These are phyloP conservation scores for Peromyscus aztecus DNA, from an alignment of 2,797 vertebrate species.

Conservation along the genomic window DNA sequence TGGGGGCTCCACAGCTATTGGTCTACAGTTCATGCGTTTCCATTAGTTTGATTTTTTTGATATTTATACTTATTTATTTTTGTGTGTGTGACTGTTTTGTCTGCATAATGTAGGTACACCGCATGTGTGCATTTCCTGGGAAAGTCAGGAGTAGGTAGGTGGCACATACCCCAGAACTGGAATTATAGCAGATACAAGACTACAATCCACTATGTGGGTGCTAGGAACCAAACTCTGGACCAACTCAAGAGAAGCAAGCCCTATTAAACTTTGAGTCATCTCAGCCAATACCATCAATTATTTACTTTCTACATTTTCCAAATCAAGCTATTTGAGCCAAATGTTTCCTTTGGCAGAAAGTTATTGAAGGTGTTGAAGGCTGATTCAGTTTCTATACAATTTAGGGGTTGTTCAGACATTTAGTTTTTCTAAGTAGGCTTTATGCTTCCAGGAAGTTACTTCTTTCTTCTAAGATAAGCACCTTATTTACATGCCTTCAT, in stretches of 20 bases:
- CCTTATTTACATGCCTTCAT: background rate
- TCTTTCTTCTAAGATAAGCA: background rate
- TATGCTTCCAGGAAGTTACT: background rate
- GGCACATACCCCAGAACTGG: background rate
- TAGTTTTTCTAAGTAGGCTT: background rate
- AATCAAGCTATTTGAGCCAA: background rate
- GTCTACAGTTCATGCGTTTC: no score
- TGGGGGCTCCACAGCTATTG: no score
- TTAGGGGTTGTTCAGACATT: background rate
- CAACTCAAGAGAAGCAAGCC: background rate
- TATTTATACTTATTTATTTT: background rate
- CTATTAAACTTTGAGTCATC: background rate
- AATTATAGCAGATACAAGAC: background rate
- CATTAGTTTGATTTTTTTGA: background rate
- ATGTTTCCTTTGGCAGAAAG: background rate
- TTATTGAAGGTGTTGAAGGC: background rate
- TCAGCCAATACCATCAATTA: background rate
- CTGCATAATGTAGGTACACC: background rate
- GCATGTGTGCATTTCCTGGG: background rate
- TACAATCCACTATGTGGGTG: background rate
- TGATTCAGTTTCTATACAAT: background rate
- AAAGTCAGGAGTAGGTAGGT: background rate
- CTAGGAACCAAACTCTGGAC: background rate
- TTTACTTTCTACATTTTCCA: background rate
- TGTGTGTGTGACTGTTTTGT: accelerated